A percentile compares a stretch with the other conserved stretches of the same genome.
Evolutionary conservation across 2,113 vertebrate species (phyloP).

Genomic region (Pedionomus torquatus): DNA sequence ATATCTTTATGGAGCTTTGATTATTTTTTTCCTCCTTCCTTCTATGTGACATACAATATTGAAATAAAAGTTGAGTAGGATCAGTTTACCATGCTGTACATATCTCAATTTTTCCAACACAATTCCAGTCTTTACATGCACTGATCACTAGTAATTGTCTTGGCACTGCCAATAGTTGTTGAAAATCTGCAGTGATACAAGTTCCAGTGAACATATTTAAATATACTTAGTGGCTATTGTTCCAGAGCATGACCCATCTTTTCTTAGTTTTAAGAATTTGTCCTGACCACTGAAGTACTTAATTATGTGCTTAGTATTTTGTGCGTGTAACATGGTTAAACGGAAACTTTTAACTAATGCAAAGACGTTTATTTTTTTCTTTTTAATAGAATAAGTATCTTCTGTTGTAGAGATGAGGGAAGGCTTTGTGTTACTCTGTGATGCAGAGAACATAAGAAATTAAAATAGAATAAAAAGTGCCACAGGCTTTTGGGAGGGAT

Average conservation of each 20-base stretch:
- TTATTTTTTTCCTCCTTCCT: neutral
- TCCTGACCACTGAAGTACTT: neutral
- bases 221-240: neutral
- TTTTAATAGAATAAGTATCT: neutral
- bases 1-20: conserved; percentile 13
- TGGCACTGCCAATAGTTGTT: neutral
- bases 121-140: neutral
- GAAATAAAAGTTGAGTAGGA: neutral
- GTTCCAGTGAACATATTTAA: neutral
- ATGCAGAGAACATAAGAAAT: neutral
- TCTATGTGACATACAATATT: neutral
- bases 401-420: neutral
- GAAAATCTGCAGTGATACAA: neutral
- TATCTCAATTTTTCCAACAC: neutral
- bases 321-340: neutral
- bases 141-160: neutral
- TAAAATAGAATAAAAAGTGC: neutral
- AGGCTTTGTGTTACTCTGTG: neutral
- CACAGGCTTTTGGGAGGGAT: neutral
- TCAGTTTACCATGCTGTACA: neutral
- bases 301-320: neutral
- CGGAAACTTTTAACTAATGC: neutral
- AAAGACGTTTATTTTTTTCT: neutral
- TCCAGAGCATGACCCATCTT: neutral
- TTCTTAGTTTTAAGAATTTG: neutral